phyloP scores from a whole-genome alignment of 1,140 invertebrate species.

The Zeugodacus cucurbitae region DNA sequence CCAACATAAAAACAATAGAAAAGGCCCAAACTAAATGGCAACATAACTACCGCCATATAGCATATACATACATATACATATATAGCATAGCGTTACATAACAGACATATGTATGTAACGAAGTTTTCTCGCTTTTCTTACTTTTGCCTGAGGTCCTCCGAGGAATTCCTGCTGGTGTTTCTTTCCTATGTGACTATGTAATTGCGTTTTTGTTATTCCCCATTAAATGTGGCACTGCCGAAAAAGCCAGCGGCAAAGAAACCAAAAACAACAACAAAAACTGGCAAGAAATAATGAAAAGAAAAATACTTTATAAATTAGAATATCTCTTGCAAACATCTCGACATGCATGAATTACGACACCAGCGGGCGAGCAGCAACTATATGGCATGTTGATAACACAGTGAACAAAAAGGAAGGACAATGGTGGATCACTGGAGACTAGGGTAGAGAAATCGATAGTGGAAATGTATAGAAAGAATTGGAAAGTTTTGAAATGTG shows the following conservation, averaged over 20 bases:
- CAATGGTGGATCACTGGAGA: too few relatives aligned
- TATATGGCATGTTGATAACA: neutral
- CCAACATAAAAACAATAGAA: too few relatives aligned
- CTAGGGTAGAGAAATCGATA: too few relatives aligned
- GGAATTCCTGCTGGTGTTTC: neutral
- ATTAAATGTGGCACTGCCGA: neutral
- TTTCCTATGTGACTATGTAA: neutral
- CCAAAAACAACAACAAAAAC: neutral
- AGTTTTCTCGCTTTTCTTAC: neutral
- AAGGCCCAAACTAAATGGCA: too few relatives aligned
- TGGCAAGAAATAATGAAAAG: neutral
- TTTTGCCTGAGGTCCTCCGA: neutral
- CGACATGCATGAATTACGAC: constrained; percentile 25
- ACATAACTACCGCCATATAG: too few relatives aligned
- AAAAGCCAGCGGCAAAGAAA: neutral
- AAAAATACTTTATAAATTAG: constrained; percentile 37
- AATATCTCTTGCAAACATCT: constrained; percentile 23
- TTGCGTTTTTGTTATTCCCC: neutral
- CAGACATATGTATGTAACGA: neutral
- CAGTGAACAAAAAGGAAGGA: neutral
- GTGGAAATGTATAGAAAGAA: too few relatives aligned
- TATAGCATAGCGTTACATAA: too few relatives aligned
- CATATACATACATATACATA: too few relatives aligned
- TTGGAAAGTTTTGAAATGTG: too few relatives aligned
- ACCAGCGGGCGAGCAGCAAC: neutral